Conservation (phyloP, 2,888 invertebrate genomes). For the Heliconius aoede region DNA sequence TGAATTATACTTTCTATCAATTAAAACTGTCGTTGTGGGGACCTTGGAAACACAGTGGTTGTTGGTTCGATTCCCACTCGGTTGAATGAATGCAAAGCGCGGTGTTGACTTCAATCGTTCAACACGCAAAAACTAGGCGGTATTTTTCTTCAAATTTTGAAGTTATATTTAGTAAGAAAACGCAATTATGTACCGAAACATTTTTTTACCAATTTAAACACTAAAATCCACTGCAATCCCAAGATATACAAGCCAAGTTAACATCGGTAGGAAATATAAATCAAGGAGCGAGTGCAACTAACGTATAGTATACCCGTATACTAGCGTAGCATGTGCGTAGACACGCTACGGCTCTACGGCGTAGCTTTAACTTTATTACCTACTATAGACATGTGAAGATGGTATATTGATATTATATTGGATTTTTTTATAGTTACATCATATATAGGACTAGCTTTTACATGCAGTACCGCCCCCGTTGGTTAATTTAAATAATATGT, state of each 20-base stretch:
- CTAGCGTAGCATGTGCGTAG: constrained; percentile 32
- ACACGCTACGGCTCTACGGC: constrained; percentile 33
- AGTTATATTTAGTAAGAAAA: too few relatives aligned
- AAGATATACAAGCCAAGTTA: constrained; percentile 18
- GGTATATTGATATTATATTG: not conserved
- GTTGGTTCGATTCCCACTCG: too few relatives aligned
- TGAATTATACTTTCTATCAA: too few relatives aligned
- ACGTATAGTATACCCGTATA: constrained; percentile 1
- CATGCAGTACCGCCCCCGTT: not conserved
- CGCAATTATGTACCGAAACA: too few relatives aligned
- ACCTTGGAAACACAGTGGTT: too few relatives aligned
- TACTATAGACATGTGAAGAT: not conserved
- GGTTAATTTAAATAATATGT: not conserved
- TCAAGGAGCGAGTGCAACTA: constrained; percentile 5
- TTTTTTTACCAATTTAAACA: not conserved
- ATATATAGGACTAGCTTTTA: not conserved
- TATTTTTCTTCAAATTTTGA: too few relatives aligned
- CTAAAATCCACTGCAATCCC: not conserved
- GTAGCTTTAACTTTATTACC: constrained; percentile 18
- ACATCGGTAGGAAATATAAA: constrained; percentile 11
- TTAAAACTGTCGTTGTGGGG: too few relatives aligned
- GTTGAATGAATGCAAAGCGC: too few relatives aligned
- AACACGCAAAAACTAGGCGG: too few relatives aligned
- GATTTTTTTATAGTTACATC: not conserved
- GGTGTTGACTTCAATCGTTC: too few relatives aligned